phyloP scores from a whole-genome alignment of 2,888 invertebrate genomes.

The Habroteleia sp. region DNA sequence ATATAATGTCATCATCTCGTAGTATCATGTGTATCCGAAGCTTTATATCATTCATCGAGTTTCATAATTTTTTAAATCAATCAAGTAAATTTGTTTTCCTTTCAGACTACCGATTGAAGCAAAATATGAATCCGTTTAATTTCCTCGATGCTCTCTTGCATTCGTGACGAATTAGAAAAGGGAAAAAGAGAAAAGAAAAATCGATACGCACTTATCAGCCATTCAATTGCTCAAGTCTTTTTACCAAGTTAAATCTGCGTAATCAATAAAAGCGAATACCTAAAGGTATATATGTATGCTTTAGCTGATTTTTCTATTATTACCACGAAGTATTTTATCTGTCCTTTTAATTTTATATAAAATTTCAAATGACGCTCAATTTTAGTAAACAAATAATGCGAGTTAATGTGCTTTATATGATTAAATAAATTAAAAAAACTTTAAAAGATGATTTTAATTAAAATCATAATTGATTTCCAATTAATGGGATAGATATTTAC shows the following conservation, averaged over 20 bases:
- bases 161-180: constrained; percentile 15
- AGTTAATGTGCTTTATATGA: too few species aligned
- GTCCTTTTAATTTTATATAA: constrained; percentile 21
- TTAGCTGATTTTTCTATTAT: constrained; percentile 30
- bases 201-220: constrained; percentile 49
- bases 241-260: constrained; percentile 53
- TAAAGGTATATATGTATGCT: constrained; percentile 24
- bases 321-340: constrained; percentile 23
- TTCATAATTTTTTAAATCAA: constrained; percentile 38
- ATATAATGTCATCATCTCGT: constrained; percentile 20
- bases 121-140: constrained; percentile 51
- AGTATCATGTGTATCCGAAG: constrained; percentile 5
- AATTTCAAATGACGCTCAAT: too few species aligned
- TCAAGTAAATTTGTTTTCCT: constrained; percentile 34
- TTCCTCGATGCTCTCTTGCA: constrained; percentile 10
- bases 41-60: constrained; percentile 13
- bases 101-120: constrained; percentile 24
- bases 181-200: constrained; percentile 11
- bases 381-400: too few species aligned
- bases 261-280: constrained; percentile 50
- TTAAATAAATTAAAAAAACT: too few species aligned
- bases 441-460: too few species aligned
- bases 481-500: too few species aligned
- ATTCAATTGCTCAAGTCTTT: constrained; percentile 57
- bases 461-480: too few species aligned